Conservation (phyloP, 2,797 vertebrate genomes). For the Perodicticus potto region DNA sequence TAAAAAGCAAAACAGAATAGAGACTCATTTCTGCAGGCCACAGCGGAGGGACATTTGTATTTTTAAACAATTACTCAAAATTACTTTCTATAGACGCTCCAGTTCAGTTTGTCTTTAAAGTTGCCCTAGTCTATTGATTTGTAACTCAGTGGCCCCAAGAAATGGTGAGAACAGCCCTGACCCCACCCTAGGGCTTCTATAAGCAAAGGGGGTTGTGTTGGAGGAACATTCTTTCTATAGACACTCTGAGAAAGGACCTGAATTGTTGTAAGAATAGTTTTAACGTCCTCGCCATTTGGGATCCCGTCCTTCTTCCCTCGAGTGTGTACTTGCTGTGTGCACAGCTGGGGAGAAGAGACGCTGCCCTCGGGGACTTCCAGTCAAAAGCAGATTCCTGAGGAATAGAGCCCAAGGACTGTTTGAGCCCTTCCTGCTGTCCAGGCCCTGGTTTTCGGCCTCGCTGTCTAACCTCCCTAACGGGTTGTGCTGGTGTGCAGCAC, state of each 20-base stretch:
- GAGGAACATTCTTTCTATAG: not conserved
- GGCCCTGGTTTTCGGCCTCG: not conserved
- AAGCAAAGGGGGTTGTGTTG: accelerated
- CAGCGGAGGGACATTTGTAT: not conserved
- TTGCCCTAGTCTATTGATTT: not conserved
- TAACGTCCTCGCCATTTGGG: not conserved
- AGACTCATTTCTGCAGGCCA: slow-evolving; percentile 55
- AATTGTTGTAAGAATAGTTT: not conserved
- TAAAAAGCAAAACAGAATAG: slow-evolving; percentile 45
- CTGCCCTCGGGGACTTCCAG: not conserved
- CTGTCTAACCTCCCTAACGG: too few species aligned
- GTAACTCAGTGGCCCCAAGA: slow-evolving; percentile 48
- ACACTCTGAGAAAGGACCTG: not conserved
- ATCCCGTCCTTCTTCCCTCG: not conserved
- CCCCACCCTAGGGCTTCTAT: not conserved
- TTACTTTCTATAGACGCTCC: slow-evolving; percentile 4
- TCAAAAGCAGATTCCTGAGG: not conserved
- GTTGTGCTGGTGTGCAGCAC: not conserved
- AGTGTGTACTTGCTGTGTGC: not conserved
- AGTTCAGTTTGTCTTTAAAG: not conserved
- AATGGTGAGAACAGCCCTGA: not conserved
- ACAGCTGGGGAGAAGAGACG: not conserved
- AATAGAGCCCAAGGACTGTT: not conserved
- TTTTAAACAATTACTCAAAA: slow-evolving; percentile 53
- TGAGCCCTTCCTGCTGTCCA: not conserved